phyloP scores from a whole-genome alignment of 30 jellyfish, hydroid and myxozoan species.

The Cassiopea xamachana region DNA sequence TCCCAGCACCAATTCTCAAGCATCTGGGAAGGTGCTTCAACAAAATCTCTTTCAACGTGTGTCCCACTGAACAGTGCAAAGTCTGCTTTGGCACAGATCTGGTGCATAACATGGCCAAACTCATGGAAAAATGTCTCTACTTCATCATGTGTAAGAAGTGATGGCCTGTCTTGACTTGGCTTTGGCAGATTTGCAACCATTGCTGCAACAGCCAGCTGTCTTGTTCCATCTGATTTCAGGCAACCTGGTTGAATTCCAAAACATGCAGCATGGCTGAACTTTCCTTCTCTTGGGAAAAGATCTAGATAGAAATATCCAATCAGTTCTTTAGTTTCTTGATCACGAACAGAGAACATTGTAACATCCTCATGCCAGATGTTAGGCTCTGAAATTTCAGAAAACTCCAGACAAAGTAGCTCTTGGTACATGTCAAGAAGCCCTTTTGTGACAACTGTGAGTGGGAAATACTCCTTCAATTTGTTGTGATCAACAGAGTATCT shows the following conservation, averaged over 20 bases:
- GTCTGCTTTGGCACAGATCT: constrained; percentile 85
- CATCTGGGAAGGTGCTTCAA: constrained; percentile 99
- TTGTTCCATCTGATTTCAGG: constrained; percentile 65
- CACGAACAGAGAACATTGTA: constrained; percentile 85
- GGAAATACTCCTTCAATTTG: constrained; percentile 87
- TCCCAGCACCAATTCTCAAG: constrained; percentile 99
- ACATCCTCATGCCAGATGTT: constrained; percentile 91
- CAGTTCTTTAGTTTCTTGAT: constrained; percentile 56
- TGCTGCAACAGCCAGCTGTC: constrained; percentile 93
- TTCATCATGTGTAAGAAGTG: constrained; percentile 91
- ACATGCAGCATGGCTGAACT: constrained; percentile 98
- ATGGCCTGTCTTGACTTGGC: constrained; percentile 84
- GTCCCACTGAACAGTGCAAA: constrained; percentile 98
- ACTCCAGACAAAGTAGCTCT: constrained; percentile 74
- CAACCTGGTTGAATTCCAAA: constrained; percentile 97
- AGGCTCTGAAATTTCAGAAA: constrained; percentile 72
- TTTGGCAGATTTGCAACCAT: constrained; percentile 97
- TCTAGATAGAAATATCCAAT: constrained; percentile 95
- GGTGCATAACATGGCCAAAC: constrained; percentile 99
- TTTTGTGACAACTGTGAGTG: constrained; percentile 77
- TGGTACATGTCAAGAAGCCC: constrained; percentile 79
- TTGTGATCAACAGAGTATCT: constrained; percentile 87
- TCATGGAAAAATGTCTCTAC: constrained; percentile 97
- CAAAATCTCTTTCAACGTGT: constrained; percentile 96
- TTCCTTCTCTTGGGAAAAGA: constrained; percentile 93